Base-by-base conservation (phyloP, 2,113 vertebrate genomes). In the Tyto alba region DNA sequence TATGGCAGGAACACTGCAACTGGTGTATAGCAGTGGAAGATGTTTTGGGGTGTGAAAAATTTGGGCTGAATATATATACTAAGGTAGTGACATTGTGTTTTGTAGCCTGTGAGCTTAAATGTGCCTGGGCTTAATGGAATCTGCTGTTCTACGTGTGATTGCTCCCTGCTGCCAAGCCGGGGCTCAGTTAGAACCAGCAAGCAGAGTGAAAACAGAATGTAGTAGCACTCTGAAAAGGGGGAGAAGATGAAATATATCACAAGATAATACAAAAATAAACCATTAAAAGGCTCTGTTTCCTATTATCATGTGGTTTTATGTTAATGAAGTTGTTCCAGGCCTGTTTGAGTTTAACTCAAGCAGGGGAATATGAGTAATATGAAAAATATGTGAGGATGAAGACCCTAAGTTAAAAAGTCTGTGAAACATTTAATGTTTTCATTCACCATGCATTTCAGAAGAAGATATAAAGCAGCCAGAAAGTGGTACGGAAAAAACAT, bases 301-400 rank as follows among this genome's bases (percentile, higher is more conserved):
- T 91, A 97, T 98, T 98, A 98, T 97, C 97, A 97, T 97, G 97
- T 98, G 97, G 97, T 98, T 98, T 98, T 97, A 97, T 98, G 97
- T 97, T 98, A 98, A 98, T 97, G 97, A 98, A 97, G 97, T 97
- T 97, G 97, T 97, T 98, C 97, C 97, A 97, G 96, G 95, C 90
- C 96, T 95, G 96, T 96, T 96, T 96, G 97, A 96, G 96, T 97
- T 98, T 97, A 97, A 97, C 93, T 97, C 97, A 97, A 97, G 96
- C 97, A 97, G 96, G 97, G 94, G 97, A 97, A 97, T 97, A 97
- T 97, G 96, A 96, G 95, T 98, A 98, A 98, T 98, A 90, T 90
- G 96, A 98, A 98, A 97, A 97, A 96, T 96, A 97, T 98, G 97
- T 96, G 92, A 95, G 96, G 95, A 96, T 92, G 94, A 97, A 95